Evolutionary conservation across 2,888 invertebrate genomes (phyloP).

Genomic region (Leptodirus hochenwartii): DNA sequence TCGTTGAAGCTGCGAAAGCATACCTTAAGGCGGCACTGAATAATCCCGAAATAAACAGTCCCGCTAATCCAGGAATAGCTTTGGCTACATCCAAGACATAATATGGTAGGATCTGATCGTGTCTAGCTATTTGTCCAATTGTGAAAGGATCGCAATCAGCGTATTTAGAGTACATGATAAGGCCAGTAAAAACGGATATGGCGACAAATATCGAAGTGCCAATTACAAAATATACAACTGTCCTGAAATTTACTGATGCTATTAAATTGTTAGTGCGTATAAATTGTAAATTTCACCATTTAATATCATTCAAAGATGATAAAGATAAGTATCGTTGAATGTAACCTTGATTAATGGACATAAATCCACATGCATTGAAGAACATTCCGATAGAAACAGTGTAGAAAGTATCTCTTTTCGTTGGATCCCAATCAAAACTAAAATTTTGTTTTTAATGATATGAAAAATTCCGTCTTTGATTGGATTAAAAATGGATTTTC

Average conservation of each 20-base stretch:
- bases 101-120: constrained; percentile 39
- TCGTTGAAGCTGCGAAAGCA: too few relatives aligned
- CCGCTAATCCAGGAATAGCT: constrained; percentile 47
- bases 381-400: constrained; percentile 32
- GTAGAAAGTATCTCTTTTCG: constrained; percentile 40
- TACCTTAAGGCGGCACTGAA: constrained; percentile 50
- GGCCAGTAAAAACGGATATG: constrained; percentile 30
- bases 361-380: constrained; percentile 4
- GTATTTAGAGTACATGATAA: constrained; percentile 42
- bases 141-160: constrained; percentile 42
- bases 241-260: too few relatives aligned
- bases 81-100: constrained; percentile 48
- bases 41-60: constrained; percentile 51
- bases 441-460: constrained; percentile 14
- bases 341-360: constrained; percentile 10
- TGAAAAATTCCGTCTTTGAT: background rate
- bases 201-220: constrained; percentile 6
- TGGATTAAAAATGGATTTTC: too few relatives aligned
- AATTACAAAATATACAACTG: constrained; percentile 9
- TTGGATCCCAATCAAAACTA: constrained; percentile 40
- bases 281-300: too few relatives aligned
- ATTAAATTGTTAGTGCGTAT: too few relatives aligned
- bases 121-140: constrained; percentile 33
- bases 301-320: constrained; percentile 8
- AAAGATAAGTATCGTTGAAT: constrained; percentile 12